Base-by-base conservation (phyloP, 2,797 vertebrate species). In the Characodon lateralis region DNA sequence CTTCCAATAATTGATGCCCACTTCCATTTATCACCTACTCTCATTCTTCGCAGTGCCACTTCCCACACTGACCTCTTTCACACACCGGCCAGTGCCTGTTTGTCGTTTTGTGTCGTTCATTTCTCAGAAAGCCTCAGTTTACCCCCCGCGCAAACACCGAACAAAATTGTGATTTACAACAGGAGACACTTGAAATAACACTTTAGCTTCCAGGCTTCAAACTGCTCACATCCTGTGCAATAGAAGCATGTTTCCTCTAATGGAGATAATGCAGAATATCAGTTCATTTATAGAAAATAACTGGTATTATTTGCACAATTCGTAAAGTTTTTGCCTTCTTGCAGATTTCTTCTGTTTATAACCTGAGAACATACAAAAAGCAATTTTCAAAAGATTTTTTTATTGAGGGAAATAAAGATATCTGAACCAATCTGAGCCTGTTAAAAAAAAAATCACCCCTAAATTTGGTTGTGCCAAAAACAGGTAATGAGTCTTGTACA, bases 171-270 rank as follows among this genome's bases (percentile, higher is more conserved):
- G 90, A 93, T 94, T 92, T 94, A 94, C 78, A 88, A 88, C 92
- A 89, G 92, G 93, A 93, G 91, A 91, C 92, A 89, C 78, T 80
- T 77, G 89, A 89, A 91, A 89, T 94, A 91, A 93, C 92, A 90
- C 41, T 43, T 72, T 65, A 73, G 78, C 87, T 89, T 63, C 22
- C 83, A 77, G 92, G 87, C 77, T 77, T 78, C 14, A 63, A 82
- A 82, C 70, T 39, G 81, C 81, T 69, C 39, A 69, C 66, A 92
- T 93, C 91, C 91, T 93, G 82, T 58, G 69, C 78, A 41, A 82
- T 84, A 81, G 73, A 82, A 87, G 87, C 83, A 92, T 94, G 91
- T 89, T 94, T 94, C 93, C 93, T 92, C 80, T 77, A 55, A 85
- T 81, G 39, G 77, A 82, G 89, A 93, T 91, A 88, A 71, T 83